Evolutionary conservation across 2,113 vertebrate genomes (phyloP).

Genomic region (Mormyrus lacerda): DNA sequence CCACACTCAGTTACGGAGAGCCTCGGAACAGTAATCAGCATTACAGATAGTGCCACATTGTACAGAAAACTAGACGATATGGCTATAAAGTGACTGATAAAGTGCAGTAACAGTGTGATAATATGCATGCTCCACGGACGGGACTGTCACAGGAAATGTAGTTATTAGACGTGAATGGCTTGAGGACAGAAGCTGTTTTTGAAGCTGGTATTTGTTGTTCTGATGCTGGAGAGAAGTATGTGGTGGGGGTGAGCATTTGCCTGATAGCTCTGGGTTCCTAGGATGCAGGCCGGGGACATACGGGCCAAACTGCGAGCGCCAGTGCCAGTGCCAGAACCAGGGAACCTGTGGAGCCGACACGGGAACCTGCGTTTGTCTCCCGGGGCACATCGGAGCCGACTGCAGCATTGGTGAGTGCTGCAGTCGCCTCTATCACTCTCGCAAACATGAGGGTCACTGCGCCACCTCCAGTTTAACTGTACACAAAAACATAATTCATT

Average conservation of each 20-base stretch:
- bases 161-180: neutral
- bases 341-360: conserved; percentile 58
- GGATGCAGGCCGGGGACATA: conserved; percentile 67
- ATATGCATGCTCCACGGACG: neutral
- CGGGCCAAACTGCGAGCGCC: conserved; percentile 59
- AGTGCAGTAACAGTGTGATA: neutral
- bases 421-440: neutral
- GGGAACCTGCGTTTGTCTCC: conserved; percentile 67
- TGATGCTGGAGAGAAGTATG: neutral
- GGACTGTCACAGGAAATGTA: neutral
- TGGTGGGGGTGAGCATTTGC: neutral
- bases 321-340: conserved; percentile 66
- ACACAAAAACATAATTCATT: neutral
- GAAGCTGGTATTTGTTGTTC: neutral
- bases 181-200: neutral
- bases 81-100: neutral
- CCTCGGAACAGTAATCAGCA: neutral
- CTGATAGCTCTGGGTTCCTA: conserved; percentile 31
- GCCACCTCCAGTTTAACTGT: neutral
- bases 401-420: conserved; percentile 72
- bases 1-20: neutral
- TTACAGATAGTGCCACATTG: neutral
- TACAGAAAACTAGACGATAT: neutral
- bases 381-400: conserved; percentile 72
- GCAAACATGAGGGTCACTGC: neutral